phyloP scores from a whole-genome alignment of 2,113 vertebrate genomes.

The Scomber japonicus region DNA sequence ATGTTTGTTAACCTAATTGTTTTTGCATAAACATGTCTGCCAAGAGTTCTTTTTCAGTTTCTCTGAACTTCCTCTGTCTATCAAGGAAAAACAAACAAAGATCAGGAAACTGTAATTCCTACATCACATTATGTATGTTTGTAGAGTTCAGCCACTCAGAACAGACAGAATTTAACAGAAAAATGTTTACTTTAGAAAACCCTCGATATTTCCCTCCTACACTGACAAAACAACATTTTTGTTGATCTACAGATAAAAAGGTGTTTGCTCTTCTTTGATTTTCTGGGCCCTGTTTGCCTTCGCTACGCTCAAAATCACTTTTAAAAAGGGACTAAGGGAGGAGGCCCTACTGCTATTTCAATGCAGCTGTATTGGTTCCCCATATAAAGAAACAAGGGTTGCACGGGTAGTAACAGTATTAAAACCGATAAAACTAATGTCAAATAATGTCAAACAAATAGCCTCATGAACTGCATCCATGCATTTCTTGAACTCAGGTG shows the following conservation, averaged over 20 bases:
- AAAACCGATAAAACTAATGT: too few species aligned
- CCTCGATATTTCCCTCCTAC: conserved; percentile 13
- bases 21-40: conserved; percentile 46
- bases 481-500: neutral
- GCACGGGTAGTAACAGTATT: too few species aligned
- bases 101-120: conserved; percentile 52
- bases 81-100: conserved; percentile 63
- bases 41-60: conserved; percentile 31
- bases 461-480: neutral
- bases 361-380: neutral
- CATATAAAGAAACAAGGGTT: neutral
- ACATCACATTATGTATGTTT: conserved; percentile 49
- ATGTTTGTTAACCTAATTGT: conserved; percentile 44
- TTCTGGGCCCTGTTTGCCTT: neutral
- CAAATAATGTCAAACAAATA: too few species aligned
- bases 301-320: neutral
- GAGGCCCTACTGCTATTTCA: neutral
- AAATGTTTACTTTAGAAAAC: conserved; percentile 51
- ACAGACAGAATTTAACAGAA: conserved; percentile 25
- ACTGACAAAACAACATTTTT: conserved; percentile 20
- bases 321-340: neutral
- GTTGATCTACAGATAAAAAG: conserved; percentile 28
- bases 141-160: conserved; percentile 30
- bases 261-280: conserved; percentile 35
- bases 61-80: conserved; percentile 56